phyloP scores from a whole-genome alignment of 2,113 vertebrate species.

The Halcyon senegalensis region DNA sequence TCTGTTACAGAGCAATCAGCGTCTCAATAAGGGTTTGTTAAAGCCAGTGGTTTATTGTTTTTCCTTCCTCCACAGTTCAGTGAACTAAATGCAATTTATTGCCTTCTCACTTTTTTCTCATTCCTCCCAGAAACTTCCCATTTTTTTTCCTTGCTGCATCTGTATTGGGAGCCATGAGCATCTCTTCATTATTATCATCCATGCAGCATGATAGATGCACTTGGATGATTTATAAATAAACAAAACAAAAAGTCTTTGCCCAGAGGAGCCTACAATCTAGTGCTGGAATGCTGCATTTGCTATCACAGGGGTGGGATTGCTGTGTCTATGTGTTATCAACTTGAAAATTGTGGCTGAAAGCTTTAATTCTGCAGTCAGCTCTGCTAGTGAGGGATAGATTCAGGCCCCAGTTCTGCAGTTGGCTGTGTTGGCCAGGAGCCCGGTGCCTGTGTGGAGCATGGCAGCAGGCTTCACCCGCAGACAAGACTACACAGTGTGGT shows the following conservation, averaged over 20 bases:
- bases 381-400: slow-evolving; percentile 19
- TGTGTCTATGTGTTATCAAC: slow-evolving; percentile 37
- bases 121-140: not conserved
- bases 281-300: not conserved
- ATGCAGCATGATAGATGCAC: not conserved
- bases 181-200: slow-evolving; percentile 1
- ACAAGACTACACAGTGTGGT: not conserved
- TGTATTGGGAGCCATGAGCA: not conserved
- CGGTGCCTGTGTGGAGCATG: not conserved
- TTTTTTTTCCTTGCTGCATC: not conserved
- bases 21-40: slow-evolving; percentile 58
- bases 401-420: slow-evolving; percentile 6
- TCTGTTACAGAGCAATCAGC: slow-evolving; percentile 36
- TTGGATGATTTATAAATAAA: slow-evolving; percentile 23
- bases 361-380: slow-evolving; percentile 53
- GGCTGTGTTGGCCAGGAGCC: slow-evolving; percentile 27
- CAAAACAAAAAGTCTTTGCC: slow-evolving; percentile 1
- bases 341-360: slow-evolving; percentile 61
- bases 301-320: slow-evolving; percentile 31
- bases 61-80: slow-evolving; percentile 48
- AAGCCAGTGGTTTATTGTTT: slow-evolving; percentile 26
- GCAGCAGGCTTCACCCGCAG: slow-evolving; percentile 6
- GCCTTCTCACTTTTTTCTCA: slow-evolving; percentile 7
- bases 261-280: not conserved
- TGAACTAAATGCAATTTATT: slow-evolving; percentile 41